Conservation (phyloP, 2,888 invertebrate genomes). For the Andrena trimmerana region DNA sequence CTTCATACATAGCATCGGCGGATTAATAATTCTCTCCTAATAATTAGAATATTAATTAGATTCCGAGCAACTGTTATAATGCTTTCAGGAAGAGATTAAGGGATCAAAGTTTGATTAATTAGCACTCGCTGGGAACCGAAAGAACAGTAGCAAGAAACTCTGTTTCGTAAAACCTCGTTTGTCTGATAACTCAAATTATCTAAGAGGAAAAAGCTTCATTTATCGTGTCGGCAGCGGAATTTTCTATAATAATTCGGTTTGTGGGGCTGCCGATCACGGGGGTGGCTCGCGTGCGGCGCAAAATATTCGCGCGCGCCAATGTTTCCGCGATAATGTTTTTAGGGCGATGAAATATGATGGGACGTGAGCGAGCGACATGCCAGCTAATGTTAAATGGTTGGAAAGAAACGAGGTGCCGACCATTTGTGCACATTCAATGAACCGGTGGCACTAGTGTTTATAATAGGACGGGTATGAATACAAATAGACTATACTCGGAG, state of each 20-base stretch:
- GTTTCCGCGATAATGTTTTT: slow-evolving; percentile 36
- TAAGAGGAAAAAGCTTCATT: neutral
- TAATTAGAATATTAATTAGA: slow-evolving; percentile 20
- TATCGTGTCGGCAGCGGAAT: neutral
- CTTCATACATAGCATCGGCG: neutral
- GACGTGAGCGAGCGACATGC: slow-evolving; percentile 41
- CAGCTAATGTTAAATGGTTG: slow-evolving; percentile 71
- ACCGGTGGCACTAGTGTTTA: slow-evolving; percentile 11
- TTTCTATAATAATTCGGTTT: slow-evolving; percentile 9
- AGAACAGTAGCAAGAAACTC: neutral
- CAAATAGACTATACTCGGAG: slow-evolving; percentile 25
- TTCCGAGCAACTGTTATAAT: neutral
- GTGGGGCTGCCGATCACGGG: neutral
- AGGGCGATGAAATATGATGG: slow-evolving; percentile 30
- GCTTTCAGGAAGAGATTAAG: neutral
- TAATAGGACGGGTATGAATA: slow-evolving; percentile 30
- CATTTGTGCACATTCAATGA: slow-evolving; percentile 31
- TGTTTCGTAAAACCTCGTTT: neutral
- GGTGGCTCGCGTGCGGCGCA: slow-evolving; percentile 1
- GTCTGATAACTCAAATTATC: neutral
- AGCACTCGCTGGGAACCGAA: neutral
- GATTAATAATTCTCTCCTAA: slow-evolving; percentile 23
- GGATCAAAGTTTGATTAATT: slow-evolving; percentile 12
- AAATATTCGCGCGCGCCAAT: slow-evolving; percentile 30
- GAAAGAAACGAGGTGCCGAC: slow-evolving; percentile 72